Conservation (phyloP, 2,797 vertebrate species). For the Netta rufina region DNA sequence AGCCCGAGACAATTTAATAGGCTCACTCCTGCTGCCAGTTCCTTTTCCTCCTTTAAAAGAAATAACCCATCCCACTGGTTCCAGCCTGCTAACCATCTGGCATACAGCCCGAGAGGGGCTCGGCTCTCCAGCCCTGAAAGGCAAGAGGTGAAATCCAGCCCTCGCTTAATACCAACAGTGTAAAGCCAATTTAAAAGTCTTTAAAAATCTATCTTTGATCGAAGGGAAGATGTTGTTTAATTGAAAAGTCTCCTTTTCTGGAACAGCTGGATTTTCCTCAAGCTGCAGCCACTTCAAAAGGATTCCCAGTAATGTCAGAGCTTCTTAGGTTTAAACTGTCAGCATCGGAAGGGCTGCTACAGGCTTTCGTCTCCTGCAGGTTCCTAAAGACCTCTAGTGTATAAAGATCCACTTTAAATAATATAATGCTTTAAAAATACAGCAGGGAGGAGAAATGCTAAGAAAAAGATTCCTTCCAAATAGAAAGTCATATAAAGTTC, state of each 20-base stretch:
- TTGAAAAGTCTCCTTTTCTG: constrained; percentile 71
- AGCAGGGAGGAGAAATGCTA: not conserved
- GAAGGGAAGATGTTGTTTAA: constrained; percentile 68
- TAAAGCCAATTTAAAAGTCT: constrained; percentile 72
- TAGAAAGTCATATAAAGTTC: not conserved
- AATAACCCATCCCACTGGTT: constrained; percentile 47
- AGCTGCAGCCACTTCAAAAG: constrained; percentile 57
- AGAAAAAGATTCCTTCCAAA: not conserved
- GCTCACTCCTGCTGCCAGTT: constrained; percentile 39
- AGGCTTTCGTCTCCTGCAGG: constrained; percentile 28
- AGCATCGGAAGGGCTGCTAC: constrained; percentile 29
- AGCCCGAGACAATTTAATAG: constrained; percentile 52
- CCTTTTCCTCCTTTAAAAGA: constrained; percentile 59
- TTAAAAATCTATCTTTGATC: constrained; percentile 70
- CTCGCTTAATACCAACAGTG: constrained; percentile 53
- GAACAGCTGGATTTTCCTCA: constrained; percentile 62
- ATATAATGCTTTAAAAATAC: constrained; percentile 62
- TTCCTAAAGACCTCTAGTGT: constrained; percentile 44
- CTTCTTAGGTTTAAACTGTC: constrained; percentile 63
- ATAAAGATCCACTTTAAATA: constrained; percentile 47
- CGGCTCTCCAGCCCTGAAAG: not conserved
- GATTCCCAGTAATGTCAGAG: constrained; percentile 58
- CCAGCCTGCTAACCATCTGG: constrained; percentile 34
- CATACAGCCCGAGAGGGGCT: constrained; percentile 23
- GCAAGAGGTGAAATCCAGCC: constrained; percentile 61